Base-by-base conservation (phyloP, 2,888 invertebrate genomes). In the Melitaea athalia region DNA sequence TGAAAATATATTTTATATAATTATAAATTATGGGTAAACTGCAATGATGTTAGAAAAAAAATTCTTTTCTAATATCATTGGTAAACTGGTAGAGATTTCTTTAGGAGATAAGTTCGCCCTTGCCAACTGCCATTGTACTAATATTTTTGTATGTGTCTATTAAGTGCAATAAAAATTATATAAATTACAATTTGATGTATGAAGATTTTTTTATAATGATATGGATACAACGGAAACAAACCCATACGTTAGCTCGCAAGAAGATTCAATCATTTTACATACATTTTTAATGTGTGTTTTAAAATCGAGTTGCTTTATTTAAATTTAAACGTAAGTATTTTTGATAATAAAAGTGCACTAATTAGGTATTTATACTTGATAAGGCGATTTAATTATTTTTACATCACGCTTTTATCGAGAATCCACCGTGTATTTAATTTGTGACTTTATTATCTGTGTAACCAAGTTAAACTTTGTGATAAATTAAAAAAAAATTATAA, bases 221-320 rank as follows among this genome's bases (percentile, higher is more conserved):
- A 7, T 45, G 4, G 1, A 12, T 12, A 14, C 0, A 72, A 69
- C 63, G 72, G 65, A 70, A 60, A 70, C 65, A 68, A 12, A 15
- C 71, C 47, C 67, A 12, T 47, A 65, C 70, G 70, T 71, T 74
- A 72, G 69, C 74, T 68, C 64, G 69, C 72, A 77, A 75, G 73
- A 76, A 79, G 76, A 79, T 79, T 80, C 79, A 80, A 81, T 81
- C 78, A 81, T 77, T 79, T 76, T 75, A 75, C 76, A 73, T 72
- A 63, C 65, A 64, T 66, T 72, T 65, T 70, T 63, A 65, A 57
- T 43, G 57, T 69, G 53, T 69, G 71, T 63, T 69, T 53, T 60
- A 70, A 73, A 68, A 70, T 66, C 67, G 61, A 70, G 71, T 67
- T 68, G 69, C 63, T 38, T 11, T 3, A 14, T 33, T 52, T 38